Conservation (phyloP, 2,797 vertebrate genomes). For the Darevskia nairensis region DNA sequence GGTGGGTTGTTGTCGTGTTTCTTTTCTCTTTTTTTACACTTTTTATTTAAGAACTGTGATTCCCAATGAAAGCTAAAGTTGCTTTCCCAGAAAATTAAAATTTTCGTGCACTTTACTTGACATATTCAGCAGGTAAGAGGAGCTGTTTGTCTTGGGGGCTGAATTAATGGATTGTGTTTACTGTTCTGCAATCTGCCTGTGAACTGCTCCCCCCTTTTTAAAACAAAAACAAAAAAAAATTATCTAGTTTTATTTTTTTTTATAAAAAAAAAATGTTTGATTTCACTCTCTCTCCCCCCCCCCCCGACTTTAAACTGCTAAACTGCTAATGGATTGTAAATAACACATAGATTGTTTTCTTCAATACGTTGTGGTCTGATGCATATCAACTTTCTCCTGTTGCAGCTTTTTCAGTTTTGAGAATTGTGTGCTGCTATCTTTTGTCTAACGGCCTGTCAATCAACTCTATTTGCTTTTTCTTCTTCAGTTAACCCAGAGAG, state of each 20-base stretch:
- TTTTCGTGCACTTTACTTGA: background rate
- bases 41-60: too few species aligned
- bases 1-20: background rate
- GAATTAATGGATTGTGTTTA: background rate
- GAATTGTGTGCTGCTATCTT: background rate
- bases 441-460: background rate
- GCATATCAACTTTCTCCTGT: too few species aligned
- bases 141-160: background rate
- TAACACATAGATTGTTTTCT: background rate
- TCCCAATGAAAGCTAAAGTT: background rate
- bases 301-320: background rate
- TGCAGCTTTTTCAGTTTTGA: background rate
- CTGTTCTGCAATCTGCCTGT: background rate
- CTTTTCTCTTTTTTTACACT: background rate
- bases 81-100: background rate
- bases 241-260: background rate
- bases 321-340: background rate
- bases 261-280: background rate
- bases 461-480: background rate
- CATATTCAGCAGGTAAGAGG: background rate
- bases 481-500: slow-evolving; percentile 34
- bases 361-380: background rate
- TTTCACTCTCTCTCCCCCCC: background rate
- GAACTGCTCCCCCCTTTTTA: background rate
- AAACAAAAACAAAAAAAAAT: background rate